These are phyloP conservation scores for Pristionchus exspectatus DNA, from an alignment of 2,888 invertebrate species.

Conservation along the genomic window DNA sequence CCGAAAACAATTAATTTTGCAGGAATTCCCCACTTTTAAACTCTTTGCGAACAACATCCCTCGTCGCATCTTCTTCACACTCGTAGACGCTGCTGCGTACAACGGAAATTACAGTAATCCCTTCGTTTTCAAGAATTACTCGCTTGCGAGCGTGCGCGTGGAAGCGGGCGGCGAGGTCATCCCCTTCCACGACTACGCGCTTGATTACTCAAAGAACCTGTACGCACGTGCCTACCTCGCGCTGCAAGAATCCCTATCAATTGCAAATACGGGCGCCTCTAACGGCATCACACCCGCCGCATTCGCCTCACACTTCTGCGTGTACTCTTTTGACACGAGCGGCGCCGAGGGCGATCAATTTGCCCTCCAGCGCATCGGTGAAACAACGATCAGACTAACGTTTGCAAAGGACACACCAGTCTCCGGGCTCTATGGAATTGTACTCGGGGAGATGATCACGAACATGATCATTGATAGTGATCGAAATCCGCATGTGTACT, in stretches of 20 bases:
- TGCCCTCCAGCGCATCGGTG: not conserved
- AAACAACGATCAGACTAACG: not conserved
- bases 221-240: not conserved
- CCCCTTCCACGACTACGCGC: not conserved
- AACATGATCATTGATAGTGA: not conserved
- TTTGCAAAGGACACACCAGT: not conserved
- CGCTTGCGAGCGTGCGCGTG: not conserved
- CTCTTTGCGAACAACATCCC: not conserved
- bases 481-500: not conserved
- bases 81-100: not conserved
- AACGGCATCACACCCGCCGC: not conserved
- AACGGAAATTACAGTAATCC: conserved; percentile 31
- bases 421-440: not conserved
- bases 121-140: not conserved
- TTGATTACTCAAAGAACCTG: not conserved
- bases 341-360: not conserved
- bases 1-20: too few relatives aligned
- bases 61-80: too few relatives aligned
- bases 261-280: not conserved
- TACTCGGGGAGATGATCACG: not conserved
- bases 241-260: not conserved
- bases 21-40: conserved; percentile 9
- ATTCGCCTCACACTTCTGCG: not conserved
- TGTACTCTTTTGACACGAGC: not conserved
- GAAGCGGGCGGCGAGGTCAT: conserved; percentile 16